Conservation (phyloP, 2,797 vertebrate species). For the Coranthus polyacanthus region DNA sequence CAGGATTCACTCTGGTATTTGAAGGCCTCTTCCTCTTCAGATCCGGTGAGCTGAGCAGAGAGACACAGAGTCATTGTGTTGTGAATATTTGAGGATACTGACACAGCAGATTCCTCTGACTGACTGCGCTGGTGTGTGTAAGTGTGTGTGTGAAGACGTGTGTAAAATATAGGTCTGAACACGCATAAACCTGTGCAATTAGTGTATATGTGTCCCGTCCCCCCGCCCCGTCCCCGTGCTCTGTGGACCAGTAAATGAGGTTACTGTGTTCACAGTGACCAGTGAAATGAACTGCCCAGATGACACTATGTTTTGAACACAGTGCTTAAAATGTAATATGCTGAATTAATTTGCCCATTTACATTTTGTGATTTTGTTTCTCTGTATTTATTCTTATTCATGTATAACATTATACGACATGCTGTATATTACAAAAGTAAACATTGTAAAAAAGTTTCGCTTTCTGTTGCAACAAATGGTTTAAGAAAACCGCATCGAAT, state of each 20-base stretch:
- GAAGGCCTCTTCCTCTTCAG: conserved; percentile 14
- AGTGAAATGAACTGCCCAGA: conserved; percentile 26
- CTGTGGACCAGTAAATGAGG: conserved; percentile 30
- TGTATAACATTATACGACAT: conserved; percentile 44
- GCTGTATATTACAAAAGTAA: conserved; percentile 40
- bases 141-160: conserved; percentile 7
- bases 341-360: conserved; percentile 15
- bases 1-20: conserved; percentile 32
- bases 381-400: conserved; percentile 72
- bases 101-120: conserved; percentile 46
- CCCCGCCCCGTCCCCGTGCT: too few species aligned
- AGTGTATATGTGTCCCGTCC: conserved; percentile 2
- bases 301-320: conserved; percentile 23
- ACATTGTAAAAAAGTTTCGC: conserved; percentile 46
- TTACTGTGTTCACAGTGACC: conserved; percentile 22
- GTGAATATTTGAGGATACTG: conserved; percentile 43
- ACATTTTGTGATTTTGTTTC: conserved; percentile 43
- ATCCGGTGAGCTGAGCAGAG: conserved; percentile 38
- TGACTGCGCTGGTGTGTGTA: conserved; percentile 4
- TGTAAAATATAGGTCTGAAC: conserved; percentile 15
- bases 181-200: conserved; percentile 22
- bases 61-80: conserved; percentile 52
- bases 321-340: conserved; percentile 41
- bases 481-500: conserved; percentile 40
- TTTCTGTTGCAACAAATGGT: conserved; percentile 39